Evolutionary conservation across 30 jellyfish, hydroid and myxozoan genomes (phyloP).

Genomic region (Aurelia coerulea): DNA sequence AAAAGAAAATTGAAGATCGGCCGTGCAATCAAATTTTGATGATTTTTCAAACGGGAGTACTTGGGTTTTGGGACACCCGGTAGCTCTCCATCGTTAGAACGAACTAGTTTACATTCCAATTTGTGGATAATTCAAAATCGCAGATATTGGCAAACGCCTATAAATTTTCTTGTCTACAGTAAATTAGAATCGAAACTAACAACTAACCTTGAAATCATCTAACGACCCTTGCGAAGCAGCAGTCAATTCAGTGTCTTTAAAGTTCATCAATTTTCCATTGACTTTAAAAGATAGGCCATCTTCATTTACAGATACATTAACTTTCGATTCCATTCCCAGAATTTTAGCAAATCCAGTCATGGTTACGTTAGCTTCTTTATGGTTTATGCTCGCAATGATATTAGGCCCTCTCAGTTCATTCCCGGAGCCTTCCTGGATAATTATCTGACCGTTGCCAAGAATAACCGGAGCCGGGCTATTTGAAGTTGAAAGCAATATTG

Average conservation of each 20-base stretch:
- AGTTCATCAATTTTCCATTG: slow-evolving; percentile 92
- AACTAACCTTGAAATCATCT: slow-evolving; percentile 88
- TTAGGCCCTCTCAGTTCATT: slow-evolving; percentile 89
- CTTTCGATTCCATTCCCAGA: slow-evolving; percentile 91
- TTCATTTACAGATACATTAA: slow-evolving; percentile 78
- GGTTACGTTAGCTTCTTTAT: slow-evolving; percentile 83
- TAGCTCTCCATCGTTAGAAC: too few relatives aligned
- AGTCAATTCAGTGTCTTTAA: slow-evolving; percentile 76
- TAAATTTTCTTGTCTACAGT: too few relatives aligned
- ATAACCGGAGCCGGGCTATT: slow-evolving; percentile 99
- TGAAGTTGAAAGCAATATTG: slow-evolving; percentile 78
- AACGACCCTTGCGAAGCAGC: slow-evolving; percentile 85
- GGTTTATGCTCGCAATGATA: slow-evolving; percentile 78
- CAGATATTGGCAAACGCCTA: too few relatives aligned
- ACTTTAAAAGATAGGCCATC: slow-evolving; percentile 78
- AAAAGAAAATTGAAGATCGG: too few relatives aligned
- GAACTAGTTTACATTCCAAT: too few relatives aligned
- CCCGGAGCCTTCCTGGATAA: slow-evolving; percentile 75
- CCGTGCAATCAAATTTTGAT: too few relatives aligned
- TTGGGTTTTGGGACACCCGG: too few relatives aligned
- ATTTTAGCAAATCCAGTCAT: slow-evolving; percentile 83
- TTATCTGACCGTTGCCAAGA: slow-evolving; percentile 91
- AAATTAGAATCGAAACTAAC: neutral
- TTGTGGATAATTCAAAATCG: too few relatives aligned
- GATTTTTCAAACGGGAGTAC: too few relatives aligned